Base-by-base conservation (phyloP, 2,888 invertebrate genomes). In the Agrilus cyanescens region DNA sequence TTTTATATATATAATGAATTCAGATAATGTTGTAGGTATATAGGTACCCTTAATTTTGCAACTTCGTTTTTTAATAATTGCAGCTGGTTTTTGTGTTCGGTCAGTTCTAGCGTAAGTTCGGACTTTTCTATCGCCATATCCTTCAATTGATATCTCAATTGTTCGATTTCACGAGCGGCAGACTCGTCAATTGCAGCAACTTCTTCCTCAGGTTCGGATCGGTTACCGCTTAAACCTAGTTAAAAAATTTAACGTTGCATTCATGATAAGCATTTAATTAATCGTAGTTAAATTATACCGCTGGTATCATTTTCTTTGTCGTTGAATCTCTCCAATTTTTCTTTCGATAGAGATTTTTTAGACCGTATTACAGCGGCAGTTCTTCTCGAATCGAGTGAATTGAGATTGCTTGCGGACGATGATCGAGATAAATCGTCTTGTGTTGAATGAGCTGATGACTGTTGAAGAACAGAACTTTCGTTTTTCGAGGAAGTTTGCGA, bases 61-160 rank as follows among this genome's bases (percentile, higher is more conserved):
- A 85, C 74, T 65, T 86, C 85, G 44, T 73, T 73, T 53, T 79
- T 73, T 43, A 85, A 68, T 51, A 75, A 69, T 48, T 77, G 75
- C 45, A 85, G 73, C 59, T 86, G 83, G 40, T 74, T 73, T 46
- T 76, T 78, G 54, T 77, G 74, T 55, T 78, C 76, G 56, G 76
- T 63, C 54, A 83, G 61, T 58, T 82, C 80, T 47, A 76, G 62
- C 59, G 80, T 78, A 55, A 82, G 66, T 55, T 74, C 74, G 35
- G 73, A 70, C 52, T 82, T 77, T 63, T 82, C 82, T 66, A 75
- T 75, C 16, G 71, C 70, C 65, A 78, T 72, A 46, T 72, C 73
- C 51, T 78, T 76, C 55, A 83, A 65, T 59, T 81, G 78, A 39
- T 71, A 67, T 45, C 77, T 73, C 49, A 83, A 65, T 34, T 74